These are phyloP conservation scores for Polylopha cassiicola DNA, from an alignment of 2,888 invertebrate genomes.

Conservation along the genomic window DNA sequence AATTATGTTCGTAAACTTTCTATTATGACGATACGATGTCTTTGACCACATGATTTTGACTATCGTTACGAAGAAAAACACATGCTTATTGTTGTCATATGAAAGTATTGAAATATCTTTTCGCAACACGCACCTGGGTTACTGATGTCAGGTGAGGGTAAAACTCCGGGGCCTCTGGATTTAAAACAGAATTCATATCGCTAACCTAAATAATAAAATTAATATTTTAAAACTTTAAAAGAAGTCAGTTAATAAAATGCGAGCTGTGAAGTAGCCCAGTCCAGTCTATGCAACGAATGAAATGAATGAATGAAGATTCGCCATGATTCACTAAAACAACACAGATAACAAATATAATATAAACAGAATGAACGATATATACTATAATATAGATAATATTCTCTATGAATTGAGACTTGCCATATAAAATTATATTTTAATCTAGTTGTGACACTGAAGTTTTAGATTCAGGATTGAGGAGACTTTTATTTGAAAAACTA, in stretches of 20 bases:
- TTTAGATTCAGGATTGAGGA: too few species aligned
- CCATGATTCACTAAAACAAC: conserved; percentile 16
- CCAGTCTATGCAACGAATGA: conserved; percentile 21
- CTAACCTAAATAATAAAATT: conserved; percentile 26
- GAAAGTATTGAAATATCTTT: conserved; percentile 27
- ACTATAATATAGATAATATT: not conserved
- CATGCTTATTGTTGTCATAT: conserved; percentile 42
- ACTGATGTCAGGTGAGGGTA: conserved; percentile 49
- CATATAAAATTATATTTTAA: conserved; percentile 1
- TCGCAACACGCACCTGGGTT: conserved; percentile 50
- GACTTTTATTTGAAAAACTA: too few species aligned
- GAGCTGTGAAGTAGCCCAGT: conserved; percentile 14
- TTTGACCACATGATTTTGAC: conserved; percentile 16
- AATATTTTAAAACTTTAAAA: conserved; percentile 18
- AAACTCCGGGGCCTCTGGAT: conserved; percentile 66
- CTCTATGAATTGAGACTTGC: not conserved
- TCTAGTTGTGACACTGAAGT: too few species aligned
- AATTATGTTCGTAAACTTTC: not conserved
- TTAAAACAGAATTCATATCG: conserved; percentile 58
- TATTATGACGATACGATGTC: not conserved
- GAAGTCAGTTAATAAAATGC: conserved; percentile 20
- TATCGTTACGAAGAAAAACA: conserved; percentile 33
- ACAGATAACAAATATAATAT: conserved; percentile 10
- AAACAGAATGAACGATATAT: conserved; percentile 4
- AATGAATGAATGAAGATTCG: conserved; percentile 19